These are phyloP conservation scores for Sclerurus mexicanus DNA, from an alignment of 2,113 vertebrate species.

Conservation along the genomic window DNA sequence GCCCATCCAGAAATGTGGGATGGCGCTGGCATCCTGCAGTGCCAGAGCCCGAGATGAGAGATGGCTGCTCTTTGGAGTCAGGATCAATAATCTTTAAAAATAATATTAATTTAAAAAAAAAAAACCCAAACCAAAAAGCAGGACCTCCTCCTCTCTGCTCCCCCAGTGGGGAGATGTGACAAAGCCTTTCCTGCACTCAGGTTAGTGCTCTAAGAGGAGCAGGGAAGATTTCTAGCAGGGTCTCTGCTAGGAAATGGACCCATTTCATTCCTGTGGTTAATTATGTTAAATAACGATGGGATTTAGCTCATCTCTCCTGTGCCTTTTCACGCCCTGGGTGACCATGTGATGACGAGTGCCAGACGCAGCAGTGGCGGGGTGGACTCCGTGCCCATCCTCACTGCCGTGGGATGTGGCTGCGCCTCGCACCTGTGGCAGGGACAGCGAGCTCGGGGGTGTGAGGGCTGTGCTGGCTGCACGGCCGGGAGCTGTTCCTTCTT, in stretches of 20 bases:
- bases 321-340: neutral
- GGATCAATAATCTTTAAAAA: neutral
- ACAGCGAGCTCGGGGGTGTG: neutral
- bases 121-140: neutral
- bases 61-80: neutral
- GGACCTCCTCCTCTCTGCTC: neutral
- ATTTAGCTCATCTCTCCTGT: neutral
- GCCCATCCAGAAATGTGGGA: neutral
- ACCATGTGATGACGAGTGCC: neutral
- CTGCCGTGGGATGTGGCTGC: accelerated
- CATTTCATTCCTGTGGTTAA: neutral
- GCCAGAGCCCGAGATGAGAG: neutral
- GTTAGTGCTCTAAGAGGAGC: neutral
- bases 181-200: neutral
- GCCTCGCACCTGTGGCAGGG: neutral
- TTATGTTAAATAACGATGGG: neutral
- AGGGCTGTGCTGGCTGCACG: too few relatives aligned
- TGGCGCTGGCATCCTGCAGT: neutral
- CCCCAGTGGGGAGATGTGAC: neutral
- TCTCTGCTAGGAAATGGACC: neutral
- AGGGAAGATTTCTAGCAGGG: neutral
- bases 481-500: neutral
- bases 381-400: neutral
- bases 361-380: neutral
- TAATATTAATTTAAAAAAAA: neutral